These are phyloP conservation scores for Nesogale talazaci DNA, from an alignment of 2,113 vertebrate genomes.

Conservation along the genomic window DNA sequence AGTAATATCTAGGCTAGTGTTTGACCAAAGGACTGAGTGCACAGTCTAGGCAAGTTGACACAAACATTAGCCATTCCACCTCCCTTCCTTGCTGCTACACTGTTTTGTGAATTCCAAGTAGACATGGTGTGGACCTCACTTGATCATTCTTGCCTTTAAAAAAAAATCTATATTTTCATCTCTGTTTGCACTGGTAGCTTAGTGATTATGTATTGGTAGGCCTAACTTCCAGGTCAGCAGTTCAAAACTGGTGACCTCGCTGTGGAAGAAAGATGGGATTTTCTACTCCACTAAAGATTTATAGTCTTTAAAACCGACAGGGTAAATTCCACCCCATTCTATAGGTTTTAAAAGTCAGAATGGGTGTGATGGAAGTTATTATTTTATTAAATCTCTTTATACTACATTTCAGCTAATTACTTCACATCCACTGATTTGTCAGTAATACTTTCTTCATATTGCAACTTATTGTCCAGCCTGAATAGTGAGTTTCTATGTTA, in stretches of 20 bases:
- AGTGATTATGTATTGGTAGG: too few species aligned
- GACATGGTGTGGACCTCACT: neutral
- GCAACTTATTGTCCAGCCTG: neutral
- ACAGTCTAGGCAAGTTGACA: neutral
- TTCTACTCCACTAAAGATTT: too few species aligned
- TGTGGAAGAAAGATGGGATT: too few species aligned
- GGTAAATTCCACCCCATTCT: too few species aligned
- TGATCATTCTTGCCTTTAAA: neutral
- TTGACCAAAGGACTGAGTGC: neutral
- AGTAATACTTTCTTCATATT: neutral
- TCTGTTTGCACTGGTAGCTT: too few species aligned
- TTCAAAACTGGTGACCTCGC: too few species aligned
- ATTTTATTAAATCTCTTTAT: neutral
- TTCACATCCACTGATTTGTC: neutral
- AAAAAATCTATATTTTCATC: too few species aligned
- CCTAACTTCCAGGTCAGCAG: too few species aligned
- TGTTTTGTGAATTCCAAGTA: neutral
- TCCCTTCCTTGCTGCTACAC: neutral
- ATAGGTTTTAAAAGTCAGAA: too few species aligned
- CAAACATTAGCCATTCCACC: neutral
- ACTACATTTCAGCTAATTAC: neutral
- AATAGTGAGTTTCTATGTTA: constrained; percentile 7
- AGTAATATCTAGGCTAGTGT: neutral
- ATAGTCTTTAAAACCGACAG: too few species aligned
- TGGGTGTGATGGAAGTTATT: too few species aligned